Evolutionary conservation across 2,797 vertebrate species (phyloP).

Genomic region (Tapirus indicus): DNA sequence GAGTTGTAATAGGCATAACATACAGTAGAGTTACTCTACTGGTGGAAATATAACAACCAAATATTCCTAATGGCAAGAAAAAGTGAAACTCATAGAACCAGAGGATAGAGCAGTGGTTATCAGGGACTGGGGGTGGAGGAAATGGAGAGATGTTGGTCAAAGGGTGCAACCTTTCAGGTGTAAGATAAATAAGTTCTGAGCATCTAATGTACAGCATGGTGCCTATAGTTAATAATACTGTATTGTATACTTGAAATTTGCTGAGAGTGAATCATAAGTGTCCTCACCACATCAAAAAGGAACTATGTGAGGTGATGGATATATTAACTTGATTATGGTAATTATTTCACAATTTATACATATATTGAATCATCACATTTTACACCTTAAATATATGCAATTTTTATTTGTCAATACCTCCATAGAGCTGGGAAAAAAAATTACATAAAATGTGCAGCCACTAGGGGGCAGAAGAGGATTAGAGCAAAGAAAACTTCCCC

Average conservation of each 20-base stretch:
- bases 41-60: not conserved
- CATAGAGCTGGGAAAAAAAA: not conserved
- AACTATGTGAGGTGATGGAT: not conserved
- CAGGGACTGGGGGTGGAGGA: not conserved
- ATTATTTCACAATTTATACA: not conserved
- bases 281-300: not conserved
- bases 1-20: not conserved
- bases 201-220: not conserved
- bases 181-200: not conserved
- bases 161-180: not conserved
- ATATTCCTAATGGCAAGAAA: not conserved
- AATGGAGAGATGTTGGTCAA: not conserved
- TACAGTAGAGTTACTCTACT: not conserved
- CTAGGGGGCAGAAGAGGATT: constrained; percentile 77
- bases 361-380: not conserved
- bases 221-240: not conserved
- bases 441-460: constrained; percentile 29
- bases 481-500: not conserved
- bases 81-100: not conserved
- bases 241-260: not conserved
- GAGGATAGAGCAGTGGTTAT: not conserved
- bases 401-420: not conserved
- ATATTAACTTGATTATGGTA: not conserved
- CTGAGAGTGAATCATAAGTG: not conserved
- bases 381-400: not conserved